Percentiles rank a stretch among this genome's conserved stretches.
Evolutionary conservation across 2,888 invertebrate genomes (phyloP).

Genomic region (Apodemia mormo): DNA sequence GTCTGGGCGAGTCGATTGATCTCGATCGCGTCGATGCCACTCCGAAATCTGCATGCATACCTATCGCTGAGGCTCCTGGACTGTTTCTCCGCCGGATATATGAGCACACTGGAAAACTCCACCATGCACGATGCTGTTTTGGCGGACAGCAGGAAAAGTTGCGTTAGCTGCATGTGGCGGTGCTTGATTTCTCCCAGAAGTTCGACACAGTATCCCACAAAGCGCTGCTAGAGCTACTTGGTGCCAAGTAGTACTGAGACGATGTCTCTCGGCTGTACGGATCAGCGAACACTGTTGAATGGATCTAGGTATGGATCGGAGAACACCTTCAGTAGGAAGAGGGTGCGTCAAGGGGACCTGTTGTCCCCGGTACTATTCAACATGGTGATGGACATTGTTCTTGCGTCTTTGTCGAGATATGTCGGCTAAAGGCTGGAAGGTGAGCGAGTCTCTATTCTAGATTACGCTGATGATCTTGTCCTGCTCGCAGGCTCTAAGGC

Average conservation of each 20-base stretch:
- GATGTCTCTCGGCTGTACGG: conserved; percentile 39
- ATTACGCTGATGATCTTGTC: conserved; percentile 56
- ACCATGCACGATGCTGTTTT: conserved; percentile 42
- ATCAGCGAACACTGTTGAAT: conserved; percentile 42
- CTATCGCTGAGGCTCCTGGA: conserved; percentile 37
- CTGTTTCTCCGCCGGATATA: conserved; percentile 38
- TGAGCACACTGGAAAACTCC: conserved; percentile 51
- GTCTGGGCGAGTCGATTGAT: conserved; percentile 42
- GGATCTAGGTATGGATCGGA: no score
- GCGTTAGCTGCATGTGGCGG: conserved; percentile 50
- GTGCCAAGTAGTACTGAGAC: conserved; percentile 39
- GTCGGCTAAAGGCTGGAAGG: conserved; percentile 39
- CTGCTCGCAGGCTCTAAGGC: conserved; percentile 43
- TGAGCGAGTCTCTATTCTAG: conserved; percentile 44
- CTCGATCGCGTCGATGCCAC: conserved; percentile 40
- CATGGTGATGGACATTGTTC: not conserved
- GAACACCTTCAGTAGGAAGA: not conserved
- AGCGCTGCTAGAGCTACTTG: conserved; percentile 46
- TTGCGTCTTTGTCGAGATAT: conserved; percentile 32
- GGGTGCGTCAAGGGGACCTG: not conserved
- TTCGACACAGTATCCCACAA: conserved; percentile 53
- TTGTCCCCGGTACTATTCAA: not conserved
- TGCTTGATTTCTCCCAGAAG: conserved; percentile 62
- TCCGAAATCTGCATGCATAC: conserved; percentile 43
- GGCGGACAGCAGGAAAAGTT: conserved; percentile 39